These are phyloP conservation scores for Anser cygnoides DNA, from an alignment of 2,113 vertebrate genomes.

Conservation along the genomic window DNA sequence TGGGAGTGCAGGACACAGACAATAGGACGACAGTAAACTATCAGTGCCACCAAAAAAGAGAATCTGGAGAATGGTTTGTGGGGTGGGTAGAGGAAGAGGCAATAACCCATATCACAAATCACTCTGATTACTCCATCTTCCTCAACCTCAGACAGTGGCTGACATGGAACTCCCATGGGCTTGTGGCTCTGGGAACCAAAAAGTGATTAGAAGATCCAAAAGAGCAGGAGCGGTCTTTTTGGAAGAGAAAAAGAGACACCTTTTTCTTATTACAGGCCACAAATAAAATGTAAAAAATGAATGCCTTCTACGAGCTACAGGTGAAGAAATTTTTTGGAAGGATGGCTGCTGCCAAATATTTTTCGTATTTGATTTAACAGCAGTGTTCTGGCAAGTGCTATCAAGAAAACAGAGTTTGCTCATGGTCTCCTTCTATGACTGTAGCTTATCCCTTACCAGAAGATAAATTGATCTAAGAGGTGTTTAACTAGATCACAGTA, in stretches of 20 bases:
- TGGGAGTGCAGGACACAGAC: background rate
- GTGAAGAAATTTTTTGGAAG: background rate
- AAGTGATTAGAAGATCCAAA: background rate
- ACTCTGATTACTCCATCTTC: background rate
- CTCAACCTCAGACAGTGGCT: background rate
- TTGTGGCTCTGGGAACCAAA: background rate
- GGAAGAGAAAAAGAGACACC: background rate
- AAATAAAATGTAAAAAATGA: background rate
- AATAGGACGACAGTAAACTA: background rate
- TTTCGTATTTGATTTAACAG: background rate
- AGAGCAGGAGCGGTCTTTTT: background rate
- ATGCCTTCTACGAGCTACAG: background rate
- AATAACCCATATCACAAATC: background rate
- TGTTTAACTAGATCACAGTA: background rate
- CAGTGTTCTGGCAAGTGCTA: background rate
- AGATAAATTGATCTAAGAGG: background rate
- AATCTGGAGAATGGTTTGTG: background rate
- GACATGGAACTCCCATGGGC: background rate
- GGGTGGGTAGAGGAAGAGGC: background rate
- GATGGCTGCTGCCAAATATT: background rate
- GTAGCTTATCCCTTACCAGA: accelerated
- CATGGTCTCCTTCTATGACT: accelerated
- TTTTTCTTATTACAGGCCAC: background rate
- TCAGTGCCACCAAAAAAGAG: background rate
- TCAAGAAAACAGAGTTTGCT: background rate